phyloP scores from a whole-genome alignment of 2,113 vertebrate genomes.

The Pluvialis apricaria region DNA sequence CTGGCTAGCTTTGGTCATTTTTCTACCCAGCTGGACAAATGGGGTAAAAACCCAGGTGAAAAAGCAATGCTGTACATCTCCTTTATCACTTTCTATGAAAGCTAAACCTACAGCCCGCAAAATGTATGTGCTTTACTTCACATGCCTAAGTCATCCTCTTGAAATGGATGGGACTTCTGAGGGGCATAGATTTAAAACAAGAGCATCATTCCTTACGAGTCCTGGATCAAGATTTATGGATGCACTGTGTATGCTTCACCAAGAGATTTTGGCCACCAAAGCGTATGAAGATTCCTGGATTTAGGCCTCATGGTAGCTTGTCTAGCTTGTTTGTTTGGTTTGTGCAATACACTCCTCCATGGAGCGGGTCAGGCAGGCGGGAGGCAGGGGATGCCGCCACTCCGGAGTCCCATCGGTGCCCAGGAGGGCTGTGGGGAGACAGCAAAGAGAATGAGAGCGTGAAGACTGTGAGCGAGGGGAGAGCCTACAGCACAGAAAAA shows the following conservation, averaged over 20 bases:
- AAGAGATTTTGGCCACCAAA: background rate
- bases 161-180: background rate
- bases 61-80: slow-evolving; percentile 39
- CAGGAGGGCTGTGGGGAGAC: background rate
- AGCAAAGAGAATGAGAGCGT: background rate
- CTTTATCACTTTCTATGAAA: slow-evolving; percentile 32
- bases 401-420: accelerated
- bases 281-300: background rate
- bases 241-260: background rate
- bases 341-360: accelerated
- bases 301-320: background rate
- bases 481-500: background rate
- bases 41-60: slow-evolving; percentile 36
- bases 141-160: background rate
- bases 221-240: background rate
- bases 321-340: background rate
- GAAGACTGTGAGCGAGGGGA: background rate
- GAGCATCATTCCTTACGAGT: background rate
- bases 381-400: background rate
- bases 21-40: slow-evolving; percentile 45
- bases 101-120: background rate
- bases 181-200: background rate
- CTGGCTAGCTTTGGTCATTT: slow-evolving; percentile 10
- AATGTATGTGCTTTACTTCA: slow-evolving; percentile 17
- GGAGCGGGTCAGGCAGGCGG: too few relatives aligned